phyloP scores from a whole-genome alignment of 2,797 vertebrate species.

The Halcyon smyrnensis region DNA sequence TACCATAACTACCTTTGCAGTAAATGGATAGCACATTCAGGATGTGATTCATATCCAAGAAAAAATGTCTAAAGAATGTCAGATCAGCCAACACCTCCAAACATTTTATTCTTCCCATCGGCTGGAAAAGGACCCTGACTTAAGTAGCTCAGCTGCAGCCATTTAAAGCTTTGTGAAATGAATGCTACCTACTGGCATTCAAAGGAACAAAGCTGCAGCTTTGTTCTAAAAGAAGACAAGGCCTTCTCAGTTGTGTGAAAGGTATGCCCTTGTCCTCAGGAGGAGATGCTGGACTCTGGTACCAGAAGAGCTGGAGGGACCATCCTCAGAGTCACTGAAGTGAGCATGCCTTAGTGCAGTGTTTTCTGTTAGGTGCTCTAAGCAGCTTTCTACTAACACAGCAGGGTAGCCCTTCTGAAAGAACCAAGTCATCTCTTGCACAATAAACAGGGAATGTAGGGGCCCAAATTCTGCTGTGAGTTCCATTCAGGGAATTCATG shows the following conservation, averaged over 20 bases:
- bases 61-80: not conserved
- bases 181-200: not conserved
- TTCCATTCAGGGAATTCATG: not conserved
- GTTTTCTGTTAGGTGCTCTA: not conserved
- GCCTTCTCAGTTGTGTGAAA: not conserved
- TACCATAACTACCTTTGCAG: not conserved
- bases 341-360: accelerated
- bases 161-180: not conserved
- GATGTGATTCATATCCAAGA: not conserved
- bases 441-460: not conserved
- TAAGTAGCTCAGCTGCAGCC: not conserved
- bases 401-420: not conserved
- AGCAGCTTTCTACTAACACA: not conserved
- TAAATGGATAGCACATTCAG: not conserved
- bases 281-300: not conserved
- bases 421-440: not conserved
- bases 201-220: accelerated
- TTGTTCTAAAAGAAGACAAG: not conserved
- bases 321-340: not conserved
- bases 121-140: not conserved
- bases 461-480: not conserved
- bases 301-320: not conserved
- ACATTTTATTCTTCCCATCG: not conserved
- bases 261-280: not conserved
- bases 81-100: not conserved